Evolutionary conservation across 2,797 vertebrate species (phyloP).

Genomic region (Scolopax bukidnonensis): DNA sequence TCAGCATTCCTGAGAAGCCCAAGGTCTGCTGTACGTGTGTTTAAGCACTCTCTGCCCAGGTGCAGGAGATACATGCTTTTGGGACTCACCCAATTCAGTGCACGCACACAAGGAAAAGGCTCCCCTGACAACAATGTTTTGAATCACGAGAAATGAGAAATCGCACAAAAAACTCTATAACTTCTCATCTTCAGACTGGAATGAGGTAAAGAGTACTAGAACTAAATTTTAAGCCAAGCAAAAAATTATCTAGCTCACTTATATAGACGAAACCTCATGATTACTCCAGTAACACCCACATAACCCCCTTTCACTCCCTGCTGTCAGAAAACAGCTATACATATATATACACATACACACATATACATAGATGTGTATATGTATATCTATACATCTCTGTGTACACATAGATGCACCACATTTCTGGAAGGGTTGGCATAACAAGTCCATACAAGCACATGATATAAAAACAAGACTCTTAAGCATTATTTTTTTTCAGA

Average conservation of each 20-base stretch:
- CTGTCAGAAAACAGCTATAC: not conserved
- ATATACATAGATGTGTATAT: too few species aligned
- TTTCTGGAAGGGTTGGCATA: not conserved
- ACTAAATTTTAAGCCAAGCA: not conserved
- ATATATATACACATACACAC: rapidly evolving
- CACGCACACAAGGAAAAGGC: not conserved
- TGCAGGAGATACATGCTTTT: not conserved
- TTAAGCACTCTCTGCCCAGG: not conserved
- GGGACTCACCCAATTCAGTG: not conserved
- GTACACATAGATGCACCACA: not conserved
- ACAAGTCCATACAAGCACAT: not conserved
- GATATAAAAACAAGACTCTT: not conserved
- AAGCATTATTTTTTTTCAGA: not conserved
- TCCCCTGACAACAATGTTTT: not conserved
- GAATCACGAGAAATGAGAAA: not conserved
- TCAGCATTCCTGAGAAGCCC: not conserved
- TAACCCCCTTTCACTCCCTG: not conserved
- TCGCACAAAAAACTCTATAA: not conserved
- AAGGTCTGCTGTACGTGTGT: not conserved
- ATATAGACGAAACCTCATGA: not conserved
- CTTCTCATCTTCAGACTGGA: not conserved
- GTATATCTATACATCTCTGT: too few species aligned
- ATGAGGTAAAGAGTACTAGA: not conserved
- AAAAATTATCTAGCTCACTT: not conserved
- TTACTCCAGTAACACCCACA: not conserved